Conservation (phyloP, 1,140 invertebrate species). For the Drosophila rhopaloa region DNA sequence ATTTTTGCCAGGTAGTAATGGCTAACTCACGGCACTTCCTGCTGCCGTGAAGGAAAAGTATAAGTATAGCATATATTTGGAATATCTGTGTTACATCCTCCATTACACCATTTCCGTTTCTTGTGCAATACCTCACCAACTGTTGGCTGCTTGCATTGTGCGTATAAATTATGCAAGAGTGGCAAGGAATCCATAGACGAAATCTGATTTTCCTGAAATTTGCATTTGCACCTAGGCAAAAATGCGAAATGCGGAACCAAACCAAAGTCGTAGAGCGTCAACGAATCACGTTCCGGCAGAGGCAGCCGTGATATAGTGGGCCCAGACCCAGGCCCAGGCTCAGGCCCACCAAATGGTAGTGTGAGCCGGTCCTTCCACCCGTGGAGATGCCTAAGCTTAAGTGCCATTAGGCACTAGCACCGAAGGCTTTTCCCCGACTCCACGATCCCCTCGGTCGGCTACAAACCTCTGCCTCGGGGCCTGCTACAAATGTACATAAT, state of each 20-base stretch:
- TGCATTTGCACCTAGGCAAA: constrained; percentile 74
- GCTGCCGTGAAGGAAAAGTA: background rate
- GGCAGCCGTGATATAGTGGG: constrained; percentile 38
- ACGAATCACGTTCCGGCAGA: constrained; percentile 65
- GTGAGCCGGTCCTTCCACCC: constrained; percentile 1
- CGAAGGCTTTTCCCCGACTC: constrained; percentile 33
- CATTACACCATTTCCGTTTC: constrained; percentile 41
- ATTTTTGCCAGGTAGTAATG: background rate
- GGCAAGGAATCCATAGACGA: constrained; percentile 55
- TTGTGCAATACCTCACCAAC: constrained; percentile 29
- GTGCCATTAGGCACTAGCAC: constrained; percentile 75
- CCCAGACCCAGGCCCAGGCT: background rate
- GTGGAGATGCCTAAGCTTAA: constrained; percentile 74
- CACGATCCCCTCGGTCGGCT: background rate
- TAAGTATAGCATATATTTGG: constrained; percentile 9
- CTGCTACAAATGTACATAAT: constrained; percentile 75
- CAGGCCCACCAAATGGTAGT: background rate
- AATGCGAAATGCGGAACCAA: constrained; percentile 54
- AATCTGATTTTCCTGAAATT: constrained; percentile 67
- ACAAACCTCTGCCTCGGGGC: constrained; percentile 16
- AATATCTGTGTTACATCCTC: constrained; percentile 37
- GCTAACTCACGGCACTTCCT: background rate
- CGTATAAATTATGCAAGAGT: constrained; percentile 72
- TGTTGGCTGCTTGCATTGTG: constrained; percentile 56
- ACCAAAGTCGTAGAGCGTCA: constrained; percentile 42